phyloP scores from a whole-genome alignment of 2,888 invertebrate species.

The Caradrina kadenii region DNA sequence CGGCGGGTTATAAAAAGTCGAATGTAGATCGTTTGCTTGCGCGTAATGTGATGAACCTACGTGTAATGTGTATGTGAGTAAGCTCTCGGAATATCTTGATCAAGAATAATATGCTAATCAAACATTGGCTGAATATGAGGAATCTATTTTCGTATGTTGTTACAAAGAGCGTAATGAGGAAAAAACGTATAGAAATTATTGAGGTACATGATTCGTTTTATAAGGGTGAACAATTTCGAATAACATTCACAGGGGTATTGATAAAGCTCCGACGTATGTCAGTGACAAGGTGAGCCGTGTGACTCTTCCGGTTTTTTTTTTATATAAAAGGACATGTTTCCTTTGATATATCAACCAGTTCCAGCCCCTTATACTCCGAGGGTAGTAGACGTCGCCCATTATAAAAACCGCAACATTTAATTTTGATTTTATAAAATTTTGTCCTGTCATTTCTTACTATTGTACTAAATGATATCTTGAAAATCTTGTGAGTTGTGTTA shows the following conservation, averaged over 20 bases:
- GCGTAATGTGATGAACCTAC: conserved; percentile 27
- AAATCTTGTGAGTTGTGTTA: background rate
- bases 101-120: conserved; percentile 41
- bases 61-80: conserved; percentile 42
- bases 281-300: conserved; percentile 34
- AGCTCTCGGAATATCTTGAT: conserved; percentile 35
- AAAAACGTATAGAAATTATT: conserved; percentile 12
- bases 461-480: background rate
- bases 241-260: conserved; percentile 31
- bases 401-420: conserved; percentile 15
- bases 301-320: conserved; percentile 36
- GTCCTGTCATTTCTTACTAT: background rate
- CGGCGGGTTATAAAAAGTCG: conserved; percentile 40
- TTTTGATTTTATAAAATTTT: conserved; percentile 12
- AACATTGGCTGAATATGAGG: conserved; percentile 1
- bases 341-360: conserved; percentile 26
- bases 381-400: conserved; percentile 19
- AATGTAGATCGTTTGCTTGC: conserved; percentile 39
- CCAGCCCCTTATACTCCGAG: conserved; percentile 18
- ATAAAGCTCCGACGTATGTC: conserved; percentile 15
- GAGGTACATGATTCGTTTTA: conserved; percentile 2
- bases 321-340: conserved; percentile 28
- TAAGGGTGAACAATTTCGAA: conserved; percentile 2
- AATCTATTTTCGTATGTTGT: conserved; percentile 23
- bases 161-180: conserved; percentile 24